A percentile compares a stretch with the other conserved stretches of the same genome.
Evolutionary conservation across 1,140 invertebrate genomes (phyloP).

Genomic region (Aphaenogaster ashmeadi): DNA sequence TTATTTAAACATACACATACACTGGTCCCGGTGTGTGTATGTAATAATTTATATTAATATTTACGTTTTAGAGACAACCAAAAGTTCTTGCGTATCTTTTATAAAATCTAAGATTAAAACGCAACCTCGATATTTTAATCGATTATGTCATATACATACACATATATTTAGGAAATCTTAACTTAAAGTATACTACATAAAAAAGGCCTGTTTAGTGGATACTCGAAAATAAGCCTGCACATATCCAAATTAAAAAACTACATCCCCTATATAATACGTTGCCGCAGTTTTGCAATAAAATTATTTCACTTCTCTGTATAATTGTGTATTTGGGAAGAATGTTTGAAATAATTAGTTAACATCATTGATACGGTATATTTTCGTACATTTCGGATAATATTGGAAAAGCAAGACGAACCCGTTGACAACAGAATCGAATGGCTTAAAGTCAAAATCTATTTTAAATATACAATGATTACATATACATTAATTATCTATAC

Average conservation of each 20-base stretch:
- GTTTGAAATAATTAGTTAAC: slow-evolving; percentile 32
- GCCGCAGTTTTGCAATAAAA: not conserved
- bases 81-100: slow-evolving; percentile 72
- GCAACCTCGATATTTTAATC: slow-evolving; percentile 71
- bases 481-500: slow-evolving; percentile 66
- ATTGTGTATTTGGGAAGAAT: slow-evolving; percentile 17
- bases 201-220: slow-evolving; percentile 77
- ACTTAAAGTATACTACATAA: slow-evolving; percentile 69
- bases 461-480: slow-evolving; percentile 71
- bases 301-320: not conserved
- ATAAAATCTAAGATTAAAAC: slow-evolving; percentile 81
- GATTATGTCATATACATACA: slow-evolving; percentile 49
- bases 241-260: slow-evolving; percentile 63
- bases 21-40: slow-evolving; percentile 43
- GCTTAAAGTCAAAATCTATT: slow-evolving; percentile 50
- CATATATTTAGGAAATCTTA: slow-evolving; percentile 63
- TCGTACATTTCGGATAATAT: slow-evolving; percentile 40
- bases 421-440: slow-evolving; percentile 37
- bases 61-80: slow-evolving; percentile 73
- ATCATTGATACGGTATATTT: slow-evolving; percentile 32
- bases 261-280: slow-evolving; percentile 4
- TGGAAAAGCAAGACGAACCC: slow-evolving; percentile 9
- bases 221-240: slow-evolving; percentile 72
- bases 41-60: slow-evolving; percentile 72
- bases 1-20: slow-evolving; percentile 57